Evolutionary conservation across 2,113 vertebrate species (phyloP).

Genomic region (Aepyceros melampus): DNA sequence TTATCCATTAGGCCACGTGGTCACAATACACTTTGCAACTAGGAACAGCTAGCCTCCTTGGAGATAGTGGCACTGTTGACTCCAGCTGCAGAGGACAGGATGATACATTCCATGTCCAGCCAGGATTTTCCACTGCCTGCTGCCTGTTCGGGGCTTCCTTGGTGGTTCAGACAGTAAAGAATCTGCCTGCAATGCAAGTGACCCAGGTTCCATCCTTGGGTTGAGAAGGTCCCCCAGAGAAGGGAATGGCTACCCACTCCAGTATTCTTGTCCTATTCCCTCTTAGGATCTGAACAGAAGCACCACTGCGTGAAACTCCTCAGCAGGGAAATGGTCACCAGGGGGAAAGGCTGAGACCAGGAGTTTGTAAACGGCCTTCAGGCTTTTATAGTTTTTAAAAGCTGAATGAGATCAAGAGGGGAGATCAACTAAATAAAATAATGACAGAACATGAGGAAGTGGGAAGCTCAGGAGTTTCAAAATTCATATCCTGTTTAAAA

Average conservation of each 20-base stretch:
- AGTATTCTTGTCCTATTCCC: background rate
- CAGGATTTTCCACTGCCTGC: background rate
- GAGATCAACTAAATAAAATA: background rate
- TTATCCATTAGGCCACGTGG: background rate
- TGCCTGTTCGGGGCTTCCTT: background rate
- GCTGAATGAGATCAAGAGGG: background rate
- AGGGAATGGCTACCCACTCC: background rate
- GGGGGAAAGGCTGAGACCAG: background rate
- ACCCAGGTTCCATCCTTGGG: background rate
- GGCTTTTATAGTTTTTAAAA: background rate
- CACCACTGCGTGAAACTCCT: background rate
- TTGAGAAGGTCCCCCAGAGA: background rate
- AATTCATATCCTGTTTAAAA: constrained; percentile 34
- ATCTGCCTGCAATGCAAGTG: background rate
- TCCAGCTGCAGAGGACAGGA: background rate
- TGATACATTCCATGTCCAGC: background rate
- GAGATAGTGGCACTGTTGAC: too few species aligned
- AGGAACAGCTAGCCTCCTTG: background rate
- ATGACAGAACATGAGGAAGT: background rate
- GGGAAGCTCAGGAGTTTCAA: background rate
- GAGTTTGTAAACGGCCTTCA: background rate
- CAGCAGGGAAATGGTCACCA: background rate
- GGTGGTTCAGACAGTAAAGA: background rate
- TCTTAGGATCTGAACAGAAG: background rate
- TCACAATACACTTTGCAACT: accelerated